Percentiles rank a stretch among this genome's conserved stretches.
phyloP scores from a whole-genome alignment of 2,888 invertebrate species.

The Endotricha flammealis region DNA sequence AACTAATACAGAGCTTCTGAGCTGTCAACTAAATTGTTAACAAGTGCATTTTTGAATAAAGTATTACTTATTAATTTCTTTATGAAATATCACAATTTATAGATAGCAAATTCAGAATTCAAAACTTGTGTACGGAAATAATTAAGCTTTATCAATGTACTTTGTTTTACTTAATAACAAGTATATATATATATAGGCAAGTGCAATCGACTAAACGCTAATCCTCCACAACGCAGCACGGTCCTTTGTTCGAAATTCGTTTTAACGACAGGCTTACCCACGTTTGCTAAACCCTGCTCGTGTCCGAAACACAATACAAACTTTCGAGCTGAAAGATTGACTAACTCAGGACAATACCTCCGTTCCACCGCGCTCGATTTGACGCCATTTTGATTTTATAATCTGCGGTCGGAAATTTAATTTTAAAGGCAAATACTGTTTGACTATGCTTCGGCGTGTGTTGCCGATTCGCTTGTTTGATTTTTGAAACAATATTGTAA shows the following conservation, averaged over 20 bases:
- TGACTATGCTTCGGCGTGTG: neutral
- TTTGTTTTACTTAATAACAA: too few species aligned
- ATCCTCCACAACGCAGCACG: conserved; percentile 9
- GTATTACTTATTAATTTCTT: too few species aligned
- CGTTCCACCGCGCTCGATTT: neutral
- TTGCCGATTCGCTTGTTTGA: neutral
- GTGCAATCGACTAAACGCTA: neutral
- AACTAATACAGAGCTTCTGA: too few species aligned
- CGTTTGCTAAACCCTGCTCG: conserved; percentile 27
- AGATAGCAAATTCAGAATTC: too few species aligned
- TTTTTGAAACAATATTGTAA: too few species aligned
- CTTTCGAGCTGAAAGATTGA: conserved; percentile 32
- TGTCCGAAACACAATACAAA: conserved; percentile 28
- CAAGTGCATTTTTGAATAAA: too few species aligned
- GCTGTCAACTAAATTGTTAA: too few species aligned
- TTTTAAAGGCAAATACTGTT: conserved; percentile 1
- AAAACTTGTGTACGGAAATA: too few species aligned
- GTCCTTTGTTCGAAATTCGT: conserved; percentile 27
- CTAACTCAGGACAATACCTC: conserved; percentile 17
- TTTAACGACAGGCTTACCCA: conserved; percentile 39
- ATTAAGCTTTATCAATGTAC: too few species aligned
- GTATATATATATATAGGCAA: too few species aligned
- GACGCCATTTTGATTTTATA: conserved; percentile 8
- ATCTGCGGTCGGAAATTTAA: conserved; percentile 4
- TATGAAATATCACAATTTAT: too few species aligned